A percentile compares a stretch with the other conserved stretches of the same genome.
These are phyloP conservation scores for Ciconia nigra DNA, from an alignment of 2,797 vertebrate genomes.

Conservation along the genomic window DNA sequence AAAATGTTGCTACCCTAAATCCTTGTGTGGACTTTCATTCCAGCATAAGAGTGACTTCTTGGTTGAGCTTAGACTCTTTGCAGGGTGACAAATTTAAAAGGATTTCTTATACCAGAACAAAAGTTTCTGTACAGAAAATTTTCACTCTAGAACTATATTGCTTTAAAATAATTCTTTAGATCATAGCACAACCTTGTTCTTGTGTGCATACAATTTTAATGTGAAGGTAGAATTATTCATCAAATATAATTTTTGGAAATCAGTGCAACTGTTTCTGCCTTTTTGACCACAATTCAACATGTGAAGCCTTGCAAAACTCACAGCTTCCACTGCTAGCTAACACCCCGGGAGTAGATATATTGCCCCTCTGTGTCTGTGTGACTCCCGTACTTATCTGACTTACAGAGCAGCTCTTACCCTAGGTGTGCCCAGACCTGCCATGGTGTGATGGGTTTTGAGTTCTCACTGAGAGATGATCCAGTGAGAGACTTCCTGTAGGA, in stretches of 20 bases:
- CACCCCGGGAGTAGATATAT: background rate
- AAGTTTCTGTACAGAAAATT: background rate
- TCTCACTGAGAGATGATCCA: background rate
- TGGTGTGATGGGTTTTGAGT: background rate
- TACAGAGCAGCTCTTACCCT: background rate
- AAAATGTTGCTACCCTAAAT: background rate
- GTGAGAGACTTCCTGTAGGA: background rate
- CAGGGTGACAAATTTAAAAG: background rate
- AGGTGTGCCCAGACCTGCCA: background rate
- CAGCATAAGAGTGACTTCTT: background rate
- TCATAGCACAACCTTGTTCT: background rate
- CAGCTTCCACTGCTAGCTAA: background rate
- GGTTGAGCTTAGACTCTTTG: background rate
- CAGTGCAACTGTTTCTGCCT: background rate
- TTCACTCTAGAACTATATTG: background rate
- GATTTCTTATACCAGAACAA: background rate
- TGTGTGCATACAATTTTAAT: background rate
- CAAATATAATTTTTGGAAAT: background rate
- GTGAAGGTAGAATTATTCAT: background rate
- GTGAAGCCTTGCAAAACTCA: background rate
- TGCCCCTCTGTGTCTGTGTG: background rate
- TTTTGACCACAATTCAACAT: background rate
- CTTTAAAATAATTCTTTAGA: background rate
- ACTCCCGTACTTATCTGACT: background rate
- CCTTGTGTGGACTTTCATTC: background rate